phyloP scores from a whole-genome alignment of 2,888 invertebrate species.

The Thecophora atra region DNA sequence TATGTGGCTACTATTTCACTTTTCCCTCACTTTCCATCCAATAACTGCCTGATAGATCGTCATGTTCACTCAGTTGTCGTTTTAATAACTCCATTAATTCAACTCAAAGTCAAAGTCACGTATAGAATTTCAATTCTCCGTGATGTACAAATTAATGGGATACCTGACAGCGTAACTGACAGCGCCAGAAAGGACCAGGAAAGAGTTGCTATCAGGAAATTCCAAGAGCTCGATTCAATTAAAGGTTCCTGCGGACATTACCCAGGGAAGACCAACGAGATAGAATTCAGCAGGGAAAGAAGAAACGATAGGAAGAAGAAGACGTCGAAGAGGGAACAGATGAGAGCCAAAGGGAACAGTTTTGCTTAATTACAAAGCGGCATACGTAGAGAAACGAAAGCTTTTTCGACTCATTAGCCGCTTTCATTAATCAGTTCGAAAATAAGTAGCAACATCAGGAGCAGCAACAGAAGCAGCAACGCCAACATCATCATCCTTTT shows the following conservation, averaged over 20 bases:
- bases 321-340: background rate
- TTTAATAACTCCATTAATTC: constrained; percentile 42
- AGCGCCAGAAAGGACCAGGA: background rate
- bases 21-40: no score
- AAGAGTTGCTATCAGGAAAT: background rate
- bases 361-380: constrained; percentile 28
- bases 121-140: constrained; percentile 41
- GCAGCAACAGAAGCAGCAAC: no score
- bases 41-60: no score
- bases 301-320: no score
- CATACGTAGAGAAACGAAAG: no score
- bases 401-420: constrained; percentile 46
- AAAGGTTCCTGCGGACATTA: background rate
- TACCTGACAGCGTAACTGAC: constrained; percentile 34
- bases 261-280: no score
- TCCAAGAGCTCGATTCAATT: constrained; percentile 14
- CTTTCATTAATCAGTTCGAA: constrained; percentile 47
- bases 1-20: no score
- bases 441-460: constrained; percentile 26
- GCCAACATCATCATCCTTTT: no score
- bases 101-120: constrained; percentile 38
- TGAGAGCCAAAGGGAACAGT: background rate
- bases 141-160: constrained; percentile 43
- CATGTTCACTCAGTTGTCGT: constrained; percentile 9
- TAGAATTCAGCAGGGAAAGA: no score